Evolutionary conservation across 1,140 invertebrate species (phyloP).

Genomic region (Megathymus violae): DNA sequence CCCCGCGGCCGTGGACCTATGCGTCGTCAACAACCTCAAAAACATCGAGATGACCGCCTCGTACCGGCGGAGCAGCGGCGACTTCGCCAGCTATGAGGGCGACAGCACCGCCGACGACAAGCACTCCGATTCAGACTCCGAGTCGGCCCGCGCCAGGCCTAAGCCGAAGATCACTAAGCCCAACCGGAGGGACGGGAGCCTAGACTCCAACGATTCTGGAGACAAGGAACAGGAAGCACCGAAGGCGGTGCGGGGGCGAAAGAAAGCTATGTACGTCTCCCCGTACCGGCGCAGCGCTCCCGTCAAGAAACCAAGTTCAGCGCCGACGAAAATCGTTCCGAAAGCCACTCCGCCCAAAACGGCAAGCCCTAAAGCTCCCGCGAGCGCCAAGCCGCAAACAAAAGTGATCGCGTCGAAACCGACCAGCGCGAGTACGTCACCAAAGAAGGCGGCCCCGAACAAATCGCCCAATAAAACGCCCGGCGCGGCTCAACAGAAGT

Average conservation of each 20-base stretch:
- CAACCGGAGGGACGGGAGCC: slow-evolving; percentile 59
- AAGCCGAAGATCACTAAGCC: slow-evolving; percentile 87
- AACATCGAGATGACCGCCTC: slow-evolving; percentile 83
- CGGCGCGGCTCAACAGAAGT: slow-evolving; percentile 49
- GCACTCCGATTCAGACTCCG: slow-evolving; percentile 73
- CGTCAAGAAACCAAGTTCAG: slow-evolving; percentile 52
- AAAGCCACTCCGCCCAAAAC: slow-evolving; percentile 44
- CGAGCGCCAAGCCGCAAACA: slow-evolving; percentile 54
- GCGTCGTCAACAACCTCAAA: slow-evolving; percentile 78
- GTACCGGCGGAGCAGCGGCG: no score
- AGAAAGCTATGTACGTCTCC: slow-evolving; percentile 89
- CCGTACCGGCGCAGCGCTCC: slow-evolving; percentile 81
- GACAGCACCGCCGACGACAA: slow-evolving; percentile 83
- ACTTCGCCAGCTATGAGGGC: slow-evolving; percentile 72
- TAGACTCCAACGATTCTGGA: slow-evolving; percentile 73
- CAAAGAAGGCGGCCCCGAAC: slow-evolving; percentile 61
- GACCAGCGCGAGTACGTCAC: slow-evolving; percentile 63
- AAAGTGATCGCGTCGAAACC: slow-evolving; percentile 49
- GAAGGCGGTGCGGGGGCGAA: slow-evolving; percentile 90
- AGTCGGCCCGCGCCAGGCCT: slow-evolving; percentile 56
- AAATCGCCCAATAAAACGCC: slow-evolving; percentile 63
- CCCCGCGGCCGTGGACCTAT: slow-evolving; percentile 75
- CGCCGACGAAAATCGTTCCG: slow-evolving; percentile 43
- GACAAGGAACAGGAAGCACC: slow-evolving; percentile 72
- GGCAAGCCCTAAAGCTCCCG: slow-evolving; percentile 47